phyloP scores from a whole-genome alignment of 2,113 vertebrate species.

The Hemicordylus capensis region DNA sequence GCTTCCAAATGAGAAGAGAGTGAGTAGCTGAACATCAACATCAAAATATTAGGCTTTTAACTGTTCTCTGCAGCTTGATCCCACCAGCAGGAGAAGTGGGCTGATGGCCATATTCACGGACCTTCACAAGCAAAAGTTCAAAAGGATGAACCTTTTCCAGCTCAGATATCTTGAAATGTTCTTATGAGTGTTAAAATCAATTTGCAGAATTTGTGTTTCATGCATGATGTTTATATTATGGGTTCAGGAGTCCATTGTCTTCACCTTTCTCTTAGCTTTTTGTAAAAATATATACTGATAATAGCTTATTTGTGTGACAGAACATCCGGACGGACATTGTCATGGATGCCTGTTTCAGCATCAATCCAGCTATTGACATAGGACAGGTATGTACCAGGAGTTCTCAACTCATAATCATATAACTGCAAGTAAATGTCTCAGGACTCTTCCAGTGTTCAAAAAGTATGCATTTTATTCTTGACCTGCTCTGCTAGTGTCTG shows the following conservation, averaged over 20 bases:
- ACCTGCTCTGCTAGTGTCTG: neutral
- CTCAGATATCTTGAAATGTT: neutral
- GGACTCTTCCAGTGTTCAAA: neutral
- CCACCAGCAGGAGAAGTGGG: neutral
- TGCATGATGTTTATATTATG: neutral
- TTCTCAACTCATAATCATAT: neutral
- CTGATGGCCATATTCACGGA: neutral
- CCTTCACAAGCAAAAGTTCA: neutral
- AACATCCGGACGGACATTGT: constrained; percentile 86
- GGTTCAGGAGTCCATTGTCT: neutral
- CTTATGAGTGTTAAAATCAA: neutral
- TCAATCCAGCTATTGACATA: constrained; percentile 89
- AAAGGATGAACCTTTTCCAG: neutral
- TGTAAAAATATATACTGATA: constrained; percentile 11
- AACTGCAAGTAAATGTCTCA: neutral
- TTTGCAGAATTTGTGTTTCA: neutral
- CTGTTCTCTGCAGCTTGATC: neutral
- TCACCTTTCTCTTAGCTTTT: neutral
- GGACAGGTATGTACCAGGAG: constrained; percentile 82
- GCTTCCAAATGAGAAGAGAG: neutral
- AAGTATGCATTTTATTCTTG: neutral
- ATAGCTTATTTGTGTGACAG: constrained; percentile 65
- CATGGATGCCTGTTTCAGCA: constrained; percentile 82
- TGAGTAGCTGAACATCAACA: neutral
- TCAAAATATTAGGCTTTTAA: neutral